Base-by-base conservation (phyloP, 92 coral and sea anemone genomes). In the Heliopora coerulea region DNA sequence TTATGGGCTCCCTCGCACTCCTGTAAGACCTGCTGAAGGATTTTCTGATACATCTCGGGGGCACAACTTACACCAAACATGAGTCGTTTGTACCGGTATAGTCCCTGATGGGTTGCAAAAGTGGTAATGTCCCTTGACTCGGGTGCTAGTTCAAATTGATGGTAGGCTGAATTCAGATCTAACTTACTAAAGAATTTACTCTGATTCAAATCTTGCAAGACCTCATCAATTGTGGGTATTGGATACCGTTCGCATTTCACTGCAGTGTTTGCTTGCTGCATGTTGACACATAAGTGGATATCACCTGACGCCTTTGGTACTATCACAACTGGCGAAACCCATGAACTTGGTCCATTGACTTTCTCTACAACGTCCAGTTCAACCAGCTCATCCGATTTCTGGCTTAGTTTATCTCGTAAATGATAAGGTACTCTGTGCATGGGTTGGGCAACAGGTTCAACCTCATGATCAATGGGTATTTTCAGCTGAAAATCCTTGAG, bases 291-390 rank as follows among this genome's bases (percentile, higher is more conserved):
- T 21, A 82, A 44, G 32, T 87, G 52, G 18, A 88, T 82, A 37
- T 79, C 78, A 2, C 86, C 87, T 24, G 89, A 85, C 21, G 54
- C 46, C 58, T 88, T 88, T 12, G 87, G 89, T 32, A 84, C 92
- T 1, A 82, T 68, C 9, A 85, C 92, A 41, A 88, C 81, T 3
- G 89, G 87, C 66, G 89, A 82, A 50, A 82, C 93, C 87, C 87
- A 85, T 1, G 93, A 83, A 14, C 85, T 88, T 24, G 87, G 80
- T 6, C 89, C 85, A 29, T 83, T 82, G 46, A 85, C 82, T 26
- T 41, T 44, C 62, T 88, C 87, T 33, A 88, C 82, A 57, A 88
- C 82, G 75, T 81, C 93, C 26, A 81, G 82, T 8, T 52, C 30
- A 25, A 82, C 89, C 13, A 78, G 77, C 37, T 78, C 13, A 62